Evolutionary conservation across 92 coral and sea anemone species (phyloP).

Genomic region (Ricordea florida): DNA sequence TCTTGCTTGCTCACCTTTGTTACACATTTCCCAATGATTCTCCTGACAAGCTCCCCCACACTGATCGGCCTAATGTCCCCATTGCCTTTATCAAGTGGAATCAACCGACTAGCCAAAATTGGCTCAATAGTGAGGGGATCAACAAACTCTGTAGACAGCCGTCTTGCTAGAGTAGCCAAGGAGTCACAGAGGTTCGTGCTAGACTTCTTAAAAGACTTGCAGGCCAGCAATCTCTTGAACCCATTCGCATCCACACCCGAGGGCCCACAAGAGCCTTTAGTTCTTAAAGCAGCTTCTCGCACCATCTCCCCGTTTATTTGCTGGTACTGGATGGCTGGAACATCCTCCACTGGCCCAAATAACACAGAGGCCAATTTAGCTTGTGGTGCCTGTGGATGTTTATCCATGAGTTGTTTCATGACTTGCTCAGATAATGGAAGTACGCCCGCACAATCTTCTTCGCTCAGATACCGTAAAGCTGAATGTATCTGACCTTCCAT

Average conservation of each 20-base stretch:
- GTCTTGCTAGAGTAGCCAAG: background rate
- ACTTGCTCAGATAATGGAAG: slow-evolving; percentile 54
- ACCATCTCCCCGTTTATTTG: slow-evolving; percentile 8
- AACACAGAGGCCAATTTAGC: slow-evolving; percentile 27
- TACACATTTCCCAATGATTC: background rate
- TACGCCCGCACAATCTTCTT: slow-evolving; percentile 40
- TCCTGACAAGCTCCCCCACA: too few species aligned
- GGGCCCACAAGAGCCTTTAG: background rate
- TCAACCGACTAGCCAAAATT: background rate
- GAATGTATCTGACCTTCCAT: slow-evolving; percentile 60
- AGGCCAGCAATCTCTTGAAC: background rate
- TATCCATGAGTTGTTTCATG: slow-evolving; percentile 59
- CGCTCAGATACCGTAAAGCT: slow-evolving; percentile 50
- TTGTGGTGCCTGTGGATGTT: slow-evolving; percentile 55
- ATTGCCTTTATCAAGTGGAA: background rate
- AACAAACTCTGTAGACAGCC: background rate
- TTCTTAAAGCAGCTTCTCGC: background rate
- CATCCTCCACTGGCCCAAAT: slow-evolving; percentile 41
- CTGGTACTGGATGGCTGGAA: slow-evolving; percentile 16
- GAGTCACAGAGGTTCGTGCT: background rate
- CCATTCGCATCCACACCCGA: background rate
- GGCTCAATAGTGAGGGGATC: background rate
- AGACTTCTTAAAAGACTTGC: background rate
- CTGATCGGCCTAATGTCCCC: background rate
- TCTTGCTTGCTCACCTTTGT: background rate